phyloP scores from a whole-genome alignment of 2,113 vertebrate species.

The Trogon melanurus region DNA sequence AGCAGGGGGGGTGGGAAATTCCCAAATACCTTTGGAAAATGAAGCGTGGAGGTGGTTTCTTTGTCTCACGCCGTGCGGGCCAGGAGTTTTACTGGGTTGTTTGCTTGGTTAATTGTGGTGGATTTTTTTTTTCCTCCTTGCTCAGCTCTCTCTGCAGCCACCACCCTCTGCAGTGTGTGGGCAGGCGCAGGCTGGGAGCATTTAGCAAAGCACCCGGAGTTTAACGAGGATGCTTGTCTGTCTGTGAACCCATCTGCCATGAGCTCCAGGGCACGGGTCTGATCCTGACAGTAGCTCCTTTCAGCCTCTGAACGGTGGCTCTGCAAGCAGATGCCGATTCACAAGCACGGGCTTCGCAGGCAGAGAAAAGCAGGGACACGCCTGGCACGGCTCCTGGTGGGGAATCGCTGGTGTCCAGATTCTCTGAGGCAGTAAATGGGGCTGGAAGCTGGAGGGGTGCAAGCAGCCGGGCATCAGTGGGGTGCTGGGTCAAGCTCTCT shows the following conservation, averaged over 20 bases:
- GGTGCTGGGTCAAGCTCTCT: not conserved
- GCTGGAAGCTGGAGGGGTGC: not conserved
- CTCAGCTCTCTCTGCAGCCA: not conserved
- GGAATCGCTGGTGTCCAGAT: not conserved
- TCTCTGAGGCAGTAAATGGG: fast-evolving
- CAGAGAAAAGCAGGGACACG: not conserved
- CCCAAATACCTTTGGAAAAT: fast-evolving
- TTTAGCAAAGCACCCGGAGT: not conserved
- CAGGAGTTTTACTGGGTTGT: not conserved
- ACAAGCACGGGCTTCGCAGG: not conserved
- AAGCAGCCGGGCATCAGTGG: not conserved
- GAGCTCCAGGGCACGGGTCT: not conserved
- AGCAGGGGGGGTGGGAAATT: not conserved
- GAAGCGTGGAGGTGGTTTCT: not conserved
- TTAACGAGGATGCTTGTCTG: not conserved
- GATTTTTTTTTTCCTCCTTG: not conserved
- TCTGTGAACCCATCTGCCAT: not conserved
- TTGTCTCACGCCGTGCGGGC: fast-evolving
- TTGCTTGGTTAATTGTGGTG: not conserved
- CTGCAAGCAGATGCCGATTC: not conserved
- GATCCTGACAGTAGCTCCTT: not conserved
- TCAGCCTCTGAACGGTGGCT: not conserved
- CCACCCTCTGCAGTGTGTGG: not conserved
- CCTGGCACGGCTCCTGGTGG: not conserved
- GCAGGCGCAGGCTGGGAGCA: not conserved